These are phyloP conservation scores for Cottus gobio DNA, from an alignment of 2,113 vertebrate genomes.

Conservation along the genomic window DNA sequence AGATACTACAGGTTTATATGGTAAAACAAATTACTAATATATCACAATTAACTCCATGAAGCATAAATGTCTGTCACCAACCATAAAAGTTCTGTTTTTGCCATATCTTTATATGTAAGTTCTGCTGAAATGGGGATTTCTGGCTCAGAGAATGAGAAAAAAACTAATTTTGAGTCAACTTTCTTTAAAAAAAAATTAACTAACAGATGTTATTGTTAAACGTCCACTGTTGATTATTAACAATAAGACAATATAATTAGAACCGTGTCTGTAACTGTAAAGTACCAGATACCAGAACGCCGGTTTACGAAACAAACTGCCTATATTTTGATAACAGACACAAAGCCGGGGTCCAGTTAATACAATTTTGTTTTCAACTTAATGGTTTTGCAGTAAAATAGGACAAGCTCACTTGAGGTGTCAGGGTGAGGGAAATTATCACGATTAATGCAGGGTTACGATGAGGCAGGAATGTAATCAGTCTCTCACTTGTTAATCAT, in stretches of 20 bases:
- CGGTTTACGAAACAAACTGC: conserved; percentile 23
- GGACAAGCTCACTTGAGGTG: conserved; percentile 60
- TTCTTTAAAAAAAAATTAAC: neutral
- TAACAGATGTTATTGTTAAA: neutral
- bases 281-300: too few relatives aligned
- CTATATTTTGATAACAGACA: conserved; percentile 41
- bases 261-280: conserved; percentile 1
- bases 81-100: too few relatives aligned
- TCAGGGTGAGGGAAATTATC: conserved; percentile 69
- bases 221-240: neutral
- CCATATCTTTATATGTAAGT: neutral
- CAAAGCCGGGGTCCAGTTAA: conserved; percentile 54
- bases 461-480: conserved; percentile 67
- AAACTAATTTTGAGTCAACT: neutral
- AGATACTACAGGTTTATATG: neutral
- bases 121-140: neutral
- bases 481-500: conserved; percentile 72
- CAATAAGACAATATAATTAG: neutral
- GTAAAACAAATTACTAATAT: neutral
- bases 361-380: conserved; percentile 61
- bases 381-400: conserved; percentile 65
- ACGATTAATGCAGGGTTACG: conserved; percentile 74
- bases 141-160: neutral
- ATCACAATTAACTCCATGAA: neutral
- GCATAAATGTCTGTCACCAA: too few relatives aligned